Evolutionary conservation across 1,140 invertebrate genomes (phyloP), one percentile per base, ranked within the genome.

Genomic region (Bemisia tabaci): DNA sequence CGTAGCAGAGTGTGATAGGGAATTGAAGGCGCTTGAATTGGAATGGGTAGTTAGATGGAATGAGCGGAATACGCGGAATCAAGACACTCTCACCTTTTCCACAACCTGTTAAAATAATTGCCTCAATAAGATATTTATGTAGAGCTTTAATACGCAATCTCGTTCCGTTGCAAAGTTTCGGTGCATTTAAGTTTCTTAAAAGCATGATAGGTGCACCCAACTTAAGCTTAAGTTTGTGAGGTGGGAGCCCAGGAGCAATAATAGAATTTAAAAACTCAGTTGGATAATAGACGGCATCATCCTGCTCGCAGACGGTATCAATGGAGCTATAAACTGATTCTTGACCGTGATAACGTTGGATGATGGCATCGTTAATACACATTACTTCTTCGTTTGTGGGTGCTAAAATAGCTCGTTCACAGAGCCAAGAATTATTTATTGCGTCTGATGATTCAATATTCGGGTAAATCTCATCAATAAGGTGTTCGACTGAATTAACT

Each of bases 11-110:
- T 66, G 75, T 70, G 0, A 84, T 58, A 23, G 80, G 78, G 76
- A 83, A 82, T 68, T 84, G 80, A 0, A 79, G 26, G 61, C 81
- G 62, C 72, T 77, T 77, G 67, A 82, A 76, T 48, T 72, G 63
- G 70, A 79, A 77, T 64, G 77, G 75, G 33, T 75, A 25, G 67
- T 77, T 74, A 24, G 69, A 75, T 60, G 73, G 73, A 68, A 74
- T 77, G 65, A 78, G 70, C 26, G 73, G 73, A 68, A 79, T 79
- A 39, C 75, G 68, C 26, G 77, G 74, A 63, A 79, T 73, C 2
- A 79, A 64, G 68, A 79, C 76, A 67, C 70, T 67, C 67, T 78
- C 72, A 59, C 74, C 76, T 75, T 75, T 70, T 61, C 65, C 74
- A 61, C 72, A 70, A 66, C 74, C 76, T 48, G 63, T 77, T 1